Evolutionary conservation across 2,113 vertebrate species (phyloP).

Genomic region (Alexandromys fortis): DNA sequence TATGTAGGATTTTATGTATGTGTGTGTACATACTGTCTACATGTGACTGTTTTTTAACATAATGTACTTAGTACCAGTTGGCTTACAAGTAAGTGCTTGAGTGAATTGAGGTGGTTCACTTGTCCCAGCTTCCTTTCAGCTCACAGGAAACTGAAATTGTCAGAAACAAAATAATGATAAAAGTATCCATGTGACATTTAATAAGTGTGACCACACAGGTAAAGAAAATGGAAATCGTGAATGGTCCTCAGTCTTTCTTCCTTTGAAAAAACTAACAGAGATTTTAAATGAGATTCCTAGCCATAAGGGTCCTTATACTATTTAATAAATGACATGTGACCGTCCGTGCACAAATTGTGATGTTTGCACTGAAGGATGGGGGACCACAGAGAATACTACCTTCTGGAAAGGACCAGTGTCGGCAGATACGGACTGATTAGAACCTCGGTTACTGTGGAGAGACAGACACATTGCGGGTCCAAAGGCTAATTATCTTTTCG

Average conservation of each 20-base stretch:
- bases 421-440: background rate
- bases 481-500: background rate
- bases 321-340: background rate
- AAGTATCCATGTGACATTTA: background rate
- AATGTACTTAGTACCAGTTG: background rate
- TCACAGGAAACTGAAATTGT: background rate
- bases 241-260: background rate
- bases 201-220: background rate
- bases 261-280: background rate
- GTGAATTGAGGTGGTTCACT: background rate
- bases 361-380: background rate
- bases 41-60: background rate
- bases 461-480: background rate
- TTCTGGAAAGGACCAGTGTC: background rate
- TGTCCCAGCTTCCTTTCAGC: background rate
- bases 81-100: background rate
- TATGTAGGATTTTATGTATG: background rate
- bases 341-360: background rate
- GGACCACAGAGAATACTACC: background rate
- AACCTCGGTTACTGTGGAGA: too few species aligned
- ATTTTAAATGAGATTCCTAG: background rate
- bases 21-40: background rate
- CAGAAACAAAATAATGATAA: background rate
- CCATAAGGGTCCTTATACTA: background rate
- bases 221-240: background rate